Percentiles rank a stretch among this genome's conserved stretches.
Conservation (phyloP, 2,797 vertebrate species). For the Aselliscus stoliczkanus region DNA sequence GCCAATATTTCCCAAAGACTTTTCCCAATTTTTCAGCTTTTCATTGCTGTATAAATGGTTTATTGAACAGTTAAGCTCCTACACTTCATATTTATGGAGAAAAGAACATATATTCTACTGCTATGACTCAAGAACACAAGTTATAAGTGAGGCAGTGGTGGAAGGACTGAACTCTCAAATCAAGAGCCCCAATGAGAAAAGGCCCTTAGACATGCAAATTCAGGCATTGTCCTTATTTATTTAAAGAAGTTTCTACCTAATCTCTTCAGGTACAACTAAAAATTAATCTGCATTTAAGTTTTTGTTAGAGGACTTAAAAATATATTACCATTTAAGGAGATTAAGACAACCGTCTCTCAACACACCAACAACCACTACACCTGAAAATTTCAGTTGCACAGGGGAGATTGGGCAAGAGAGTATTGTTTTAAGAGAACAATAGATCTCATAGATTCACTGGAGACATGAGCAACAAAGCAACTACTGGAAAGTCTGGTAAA, state of each 20-base stretch:
- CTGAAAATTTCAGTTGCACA: constrained; percentile 35
- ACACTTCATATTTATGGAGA: background rate
- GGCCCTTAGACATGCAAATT: background rate
- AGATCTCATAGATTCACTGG: constrained; percentile 55
- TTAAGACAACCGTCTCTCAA: background rate
- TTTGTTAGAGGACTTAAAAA: background rate
- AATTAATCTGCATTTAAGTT: background rate
- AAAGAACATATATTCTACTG: background rate
- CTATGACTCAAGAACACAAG: background rate
- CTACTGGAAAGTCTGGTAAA: constrained; percentile 70
- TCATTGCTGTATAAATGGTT: background rate
- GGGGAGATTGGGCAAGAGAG: background rate
- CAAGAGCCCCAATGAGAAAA: background rate
- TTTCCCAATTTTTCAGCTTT: background rate
- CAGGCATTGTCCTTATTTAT: background rate
- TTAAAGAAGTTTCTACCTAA: background rate
- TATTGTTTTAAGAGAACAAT: constrained; percentile 67
- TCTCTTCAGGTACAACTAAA: background rate
- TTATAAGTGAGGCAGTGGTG: background rate
- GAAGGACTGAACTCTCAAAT: background rate
- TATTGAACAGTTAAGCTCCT: background rate
- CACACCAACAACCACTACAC: background rate
- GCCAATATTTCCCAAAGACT: background rate
- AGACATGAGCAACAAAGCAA: constrained; percentile 62
- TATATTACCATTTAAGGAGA: background rate